Conservation (phyloP, 2,113 vertebrate species). For the Benitochromis conjunctus region DNA sequence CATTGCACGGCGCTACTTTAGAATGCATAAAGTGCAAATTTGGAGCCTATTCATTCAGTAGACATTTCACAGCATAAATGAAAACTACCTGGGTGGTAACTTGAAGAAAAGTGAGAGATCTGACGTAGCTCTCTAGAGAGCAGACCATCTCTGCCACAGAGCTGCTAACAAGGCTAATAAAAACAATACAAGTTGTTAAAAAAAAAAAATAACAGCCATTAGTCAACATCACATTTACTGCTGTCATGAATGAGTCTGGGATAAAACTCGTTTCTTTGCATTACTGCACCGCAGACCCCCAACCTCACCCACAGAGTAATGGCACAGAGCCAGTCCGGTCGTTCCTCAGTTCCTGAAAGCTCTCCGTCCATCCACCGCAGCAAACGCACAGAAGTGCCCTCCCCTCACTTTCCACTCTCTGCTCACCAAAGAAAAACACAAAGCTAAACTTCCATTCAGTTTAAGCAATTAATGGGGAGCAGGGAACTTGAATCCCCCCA, state of each 20-base stretch:
- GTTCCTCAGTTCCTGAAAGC: conserved; percentile 14
- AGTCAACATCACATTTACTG: background rate
- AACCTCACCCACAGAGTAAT: background rate
- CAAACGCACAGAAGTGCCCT: background rate
- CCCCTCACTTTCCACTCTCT: background rate
- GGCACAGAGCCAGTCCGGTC: conserved; percentile 20
- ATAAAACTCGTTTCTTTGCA: background rate
- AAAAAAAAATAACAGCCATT: background rate
- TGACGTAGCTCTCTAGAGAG: background rate
- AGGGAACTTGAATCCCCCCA: background rate
- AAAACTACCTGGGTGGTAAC: background rate
- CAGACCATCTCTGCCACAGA: background rate
- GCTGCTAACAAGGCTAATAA: background rate
- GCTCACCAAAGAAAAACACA: conserved; percentile 25
- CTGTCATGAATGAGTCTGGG: background rate
- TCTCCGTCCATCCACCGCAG: conserved; percentile 15
- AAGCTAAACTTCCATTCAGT: conserved; percentile 13
- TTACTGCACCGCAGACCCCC: background rate
- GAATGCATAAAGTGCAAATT: background rate
- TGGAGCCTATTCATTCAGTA: background rate
- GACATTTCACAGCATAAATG: background rate
- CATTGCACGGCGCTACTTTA: background rate
- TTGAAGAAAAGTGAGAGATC: background rate
- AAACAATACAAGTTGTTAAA: background rate
- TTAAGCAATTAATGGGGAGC: background rate